phyloP scores from a whole-genome alignment of 1,140 invertebrate genomes.

The Macrobrachium rosenbergii region DNA sequence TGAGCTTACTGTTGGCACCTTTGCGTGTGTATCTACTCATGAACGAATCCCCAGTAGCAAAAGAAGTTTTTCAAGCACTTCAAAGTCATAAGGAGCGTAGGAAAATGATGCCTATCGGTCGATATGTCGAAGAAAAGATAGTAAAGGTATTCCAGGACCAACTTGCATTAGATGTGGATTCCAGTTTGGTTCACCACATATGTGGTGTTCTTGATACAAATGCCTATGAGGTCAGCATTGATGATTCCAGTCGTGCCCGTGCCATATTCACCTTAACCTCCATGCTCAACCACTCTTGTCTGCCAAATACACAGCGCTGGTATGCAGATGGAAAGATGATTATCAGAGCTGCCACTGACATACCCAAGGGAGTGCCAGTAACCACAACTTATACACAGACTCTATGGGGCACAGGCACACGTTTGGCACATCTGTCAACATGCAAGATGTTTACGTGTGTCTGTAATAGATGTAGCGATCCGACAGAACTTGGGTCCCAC shows the following conservation, averaged over 20 bases:
- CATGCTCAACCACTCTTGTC: slow-evolving; percentile 83
- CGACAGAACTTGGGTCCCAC: slow-evolving; percentile 72
- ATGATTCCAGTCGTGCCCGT: slow-evolving; percentile 66
- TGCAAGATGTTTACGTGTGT: slow-evolving; percentile 82
- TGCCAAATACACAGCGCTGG: slow-evolving; percentile 82
- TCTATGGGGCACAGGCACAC: slow-evolving; percentile 79
- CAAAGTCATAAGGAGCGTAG: slow-evolving; percentile 53
- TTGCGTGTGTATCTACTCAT: slow-evolving; percentile 34
- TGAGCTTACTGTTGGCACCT: slow-evolving; percentile 34
- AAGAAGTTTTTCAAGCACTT: slow-evolving; percentile 33
- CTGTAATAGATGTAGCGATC: slow-evolving; percentile 80
- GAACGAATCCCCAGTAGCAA: not conserved
- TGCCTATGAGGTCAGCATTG: slow-evolving; percentile 80
- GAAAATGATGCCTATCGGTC: slow-evolving; percentile 42
- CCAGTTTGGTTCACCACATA: slow-evolving; percentile 23
- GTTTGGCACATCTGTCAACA: slow-evolving; percentile 76
- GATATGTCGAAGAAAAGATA: slow-evolving; percentile 54
- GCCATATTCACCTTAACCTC: slow-evolving; percentile 81
- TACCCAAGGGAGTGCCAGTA: slow-evolving; percentile 77
- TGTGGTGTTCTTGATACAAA: slow-evolving; percentile 83
- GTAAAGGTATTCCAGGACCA: slow-evolving; percentile 36
- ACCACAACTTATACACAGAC: slow-evolving; percentile 80
- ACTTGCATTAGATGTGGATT: slow-evolving; percentile 5
- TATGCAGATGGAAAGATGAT: slow-evolving; percentile 77
- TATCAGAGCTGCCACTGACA: slow-evolving; percentile 75